Evolutionary conservation across 53 echinoderm and acorn worm species (phyloP).

Genomic region (Hippasteria phrygiana): DNA sequence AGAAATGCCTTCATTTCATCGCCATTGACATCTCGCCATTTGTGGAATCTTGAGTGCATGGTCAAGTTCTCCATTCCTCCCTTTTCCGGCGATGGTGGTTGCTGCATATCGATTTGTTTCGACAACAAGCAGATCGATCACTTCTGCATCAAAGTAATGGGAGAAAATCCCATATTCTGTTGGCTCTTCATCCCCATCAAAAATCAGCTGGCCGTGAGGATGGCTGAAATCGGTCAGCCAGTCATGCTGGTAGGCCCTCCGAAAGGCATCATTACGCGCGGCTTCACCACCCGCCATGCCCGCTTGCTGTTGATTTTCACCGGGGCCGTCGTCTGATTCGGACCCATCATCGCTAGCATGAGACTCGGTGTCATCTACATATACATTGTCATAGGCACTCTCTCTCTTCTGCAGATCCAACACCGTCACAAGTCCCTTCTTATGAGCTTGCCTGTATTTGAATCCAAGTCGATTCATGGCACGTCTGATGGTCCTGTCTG

Average conservation of each 20-base stretch:
- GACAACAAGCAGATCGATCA: slow-evolving; percentile 16
- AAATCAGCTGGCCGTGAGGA: slow-evolving; percentile 25
- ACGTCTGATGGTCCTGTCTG: no score
- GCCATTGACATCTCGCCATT: slow-evolving; percentile 12
- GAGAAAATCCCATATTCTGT: slow-evolving; percentile 48
- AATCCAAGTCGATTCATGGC: no score
- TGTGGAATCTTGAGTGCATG: neutral
- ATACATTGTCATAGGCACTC: no score
- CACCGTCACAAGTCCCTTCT: no score
- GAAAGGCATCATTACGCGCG: no score
- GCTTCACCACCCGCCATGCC: no score
- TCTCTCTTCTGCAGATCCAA: no score
- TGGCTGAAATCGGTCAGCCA: slow-evolving; percentile 36
- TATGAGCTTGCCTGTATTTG: no score
- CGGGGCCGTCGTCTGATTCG: no score
- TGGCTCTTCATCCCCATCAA: slow-evolving; percentile 10
- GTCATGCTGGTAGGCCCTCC: slow-evolving; percentile 10
- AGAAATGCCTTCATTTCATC: slow-evolving; percentile 35
- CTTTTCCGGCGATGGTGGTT: neutral
- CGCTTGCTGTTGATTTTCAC: no score
- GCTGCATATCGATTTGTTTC: slow-evolving; percentile 55
- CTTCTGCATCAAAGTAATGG: slow-evolving; percentile 19
- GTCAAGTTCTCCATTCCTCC: slow-evolving; percentile 28
- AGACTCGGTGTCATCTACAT: no score
- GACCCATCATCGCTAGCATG: no score